Evolutionary conservation across 2,888 invertebrate species (phyloP), one percentile per base, ranked within the genome.

Genomic region (Xanthorhoe spadicearia): DNA sequence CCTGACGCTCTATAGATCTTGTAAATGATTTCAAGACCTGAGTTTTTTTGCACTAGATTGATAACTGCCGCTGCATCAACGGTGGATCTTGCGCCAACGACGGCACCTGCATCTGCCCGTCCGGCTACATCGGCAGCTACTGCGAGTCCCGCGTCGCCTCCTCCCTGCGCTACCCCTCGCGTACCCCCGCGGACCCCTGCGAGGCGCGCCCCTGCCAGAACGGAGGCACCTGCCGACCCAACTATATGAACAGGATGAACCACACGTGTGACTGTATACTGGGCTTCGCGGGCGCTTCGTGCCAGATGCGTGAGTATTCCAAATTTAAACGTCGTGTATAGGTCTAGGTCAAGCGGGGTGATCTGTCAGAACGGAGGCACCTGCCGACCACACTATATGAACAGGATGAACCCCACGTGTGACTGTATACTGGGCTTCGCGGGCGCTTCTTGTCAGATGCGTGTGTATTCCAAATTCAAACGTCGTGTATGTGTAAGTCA

Each of bases 241-340:
- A 94, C 93, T 67, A 72, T 32, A 62, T 69, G n/a, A 70, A 77
- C 5, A 72, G 78, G 54, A 80, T 85, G 83, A 88, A 88, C 50
- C 97, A 96, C 81, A 94, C 95, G 8, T 99, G 99, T 84, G 95
- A 96, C 78, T 99, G 99, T 82, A 95, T 95, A 0, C 90, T 98
- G 1, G 97, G 97, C 38, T 98, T 91, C 84, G 94, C 95, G 0
- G 98, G 98, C 46, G 92, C 91, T 53, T 95, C 95, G 78, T 98
- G 98, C 81, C 96, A 97, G 81, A 95, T 96, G 82, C 89, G 97
- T 97, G 86, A 93, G 94, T 87, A 48, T 59, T 70, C 19, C n/a
- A n/a, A n/a, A n/a, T n/a, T n/a, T n/a, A 32, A 32, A 32, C 32
- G 32, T 32, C 32, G 7, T 32, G 32, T 32, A 4, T 23, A 23